Base-by-base conservation (phyloP, 2,113 vertebrate species). In the Pampusana beccarii region DNA sequence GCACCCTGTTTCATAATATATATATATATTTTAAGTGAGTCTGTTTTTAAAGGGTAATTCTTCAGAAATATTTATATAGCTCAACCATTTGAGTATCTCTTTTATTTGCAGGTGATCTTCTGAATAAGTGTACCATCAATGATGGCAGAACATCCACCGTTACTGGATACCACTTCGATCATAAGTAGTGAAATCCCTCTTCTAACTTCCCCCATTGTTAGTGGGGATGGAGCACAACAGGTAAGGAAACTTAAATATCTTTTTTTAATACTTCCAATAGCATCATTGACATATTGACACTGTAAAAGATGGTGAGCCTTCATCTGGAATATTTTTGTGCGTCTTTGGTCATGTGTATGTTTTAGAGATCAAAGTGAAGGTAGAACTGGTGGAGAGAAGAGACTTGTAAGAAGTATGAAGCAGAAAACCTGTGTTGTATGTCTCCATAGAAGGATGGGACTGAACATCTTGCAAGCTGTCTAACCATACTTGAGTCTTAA, bases 141-240 rank as follows among this genome's bases (percentile, higher is more conserved):
- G 98, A 99, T 99, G 99, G 99, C 99, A 98, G 99, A 99, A 97
- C 99, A 99, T 98, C 99, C 98, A 97, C 98, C 99, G 5, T 98
- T 99, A 95, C 98, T 99, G 98, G 99, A 99, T 98, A 98, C 98
- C 97, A 97, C 98, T 98, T 99, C 99, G 83, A 98, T 99, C 98
- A 98, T 99, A 98, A 99, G 98, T 98, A 98, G 98, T 96, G 99
- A 99, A 96, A 98, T 99, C 96, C 98, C 99, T 96, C 98, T 99
- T 93, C 98, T 99, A 53, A 98, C 99, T 95, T 97, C 98, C 91
- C 97, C 98, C 69, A 99, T 99, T 98, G 99, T 99, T 97, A 99
- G 99, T 72, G 99, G 99, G 62, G 99, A 99, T 94, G 99, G 99
- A 95, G 98, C 99, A 84, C 99, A 99, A 96, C 99, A 99, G 99